These are phyloP conservation scores for Puffinus mauretanicus DNA, from an alignment of 2,113 vertebrate genomes.

Conservation along the genomic window DNA sequence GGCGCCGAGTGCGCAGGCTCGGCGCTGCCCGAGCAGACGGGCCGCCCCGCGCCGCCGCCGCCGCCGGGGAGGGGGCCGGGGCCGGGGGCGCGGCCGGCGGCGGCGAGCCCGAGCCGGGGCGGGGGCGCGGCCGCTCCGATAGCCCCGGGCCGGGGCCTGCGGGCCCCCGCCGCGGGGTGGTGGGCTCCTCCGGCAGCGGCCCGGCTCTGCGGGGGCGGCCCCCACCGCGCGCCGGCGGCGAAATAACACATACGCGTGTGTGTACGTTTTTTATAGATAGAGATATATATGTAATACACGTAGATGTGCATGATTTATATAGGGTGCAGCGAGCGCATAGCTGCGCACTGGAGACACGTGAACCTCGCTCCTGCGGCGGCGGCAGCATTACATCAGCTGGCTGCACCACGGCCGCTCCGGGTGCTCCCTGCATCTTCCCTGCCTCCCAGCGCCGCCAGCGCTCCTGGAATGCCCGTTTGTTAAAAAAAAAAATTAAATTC, in stretches of 20 bases:
- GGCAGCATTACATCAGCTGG: conserved; percentile 29
- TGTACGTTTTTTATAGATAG: neutral
- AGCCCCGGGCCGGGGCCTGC: neutral
- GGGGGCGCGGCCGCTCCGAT: too few relatives aligned
- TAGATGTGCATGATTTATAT: neutral
- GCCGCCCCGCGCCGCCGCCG: too few relatives aligned
- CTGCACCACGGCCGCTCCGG: neutral
- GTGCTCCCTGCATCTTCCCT: neutral
- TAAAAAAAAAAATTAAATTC: neutral
- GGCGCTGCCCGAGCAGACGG: too few relatives aligned
- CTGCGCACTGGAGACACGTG: conserved; percentile 2
- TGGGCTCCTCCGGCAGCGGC: neutral
- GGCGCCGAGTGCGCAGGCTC: too few relatives aligned
- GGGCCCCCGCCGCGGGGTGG: neutral
- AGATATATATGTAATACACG: too few relatives aligned
- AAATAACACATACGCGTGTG: neutral
- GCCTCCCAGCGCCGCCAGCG: neutral
- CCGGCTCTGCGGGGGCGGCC: neutral
- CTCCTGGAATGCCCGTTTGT: too few relatives aligned
- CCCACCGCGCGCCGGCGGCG: neutral
- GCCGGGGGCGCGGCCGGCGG: too few relatives aligned
- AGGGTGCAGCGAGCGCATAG: neutral
- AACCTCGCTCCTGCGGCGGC: neutral
- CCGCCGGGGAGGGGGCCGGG: too few relatives aligned
- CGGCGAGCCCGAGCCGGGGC: too few relatives aligned